Evolutionary conservation across 2,797 vertebrate genomes (phyloP).

Genomic region (Borostomias antarcticus): DNA sequence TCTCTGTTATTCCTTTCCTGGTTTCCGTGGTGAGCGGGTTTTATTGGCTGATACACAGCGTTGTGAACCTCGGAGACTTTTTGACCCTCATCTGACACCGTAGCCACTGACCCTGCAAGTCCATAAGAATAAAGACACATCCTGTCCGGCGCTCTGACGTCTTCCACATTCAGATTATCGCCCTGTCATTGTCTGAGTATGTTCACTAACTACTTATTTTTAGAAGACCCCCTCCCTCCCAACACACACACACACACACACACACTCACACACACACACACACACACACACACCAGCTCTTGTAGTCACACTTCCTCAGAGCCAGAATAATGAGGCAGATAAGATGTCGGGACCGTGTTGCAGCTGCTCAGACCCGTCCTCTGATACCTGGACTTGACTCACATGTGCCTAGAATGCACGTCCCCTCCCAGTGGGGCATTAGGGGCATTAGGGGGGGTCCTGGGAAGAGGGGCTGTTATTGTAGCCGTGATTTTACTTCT

Average conservation of each 20-base stretch:
- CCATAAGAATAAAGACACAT: slow-evolving; percentile 31
- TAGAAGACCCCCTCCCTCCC: slow-evolving; percentile 20
- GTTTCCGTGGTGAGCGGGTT: not conserved
- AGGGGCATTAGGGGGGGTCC: slow-evolving; percentile 63
- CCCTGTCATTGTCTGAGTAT: slow-evolving; percentile 66
- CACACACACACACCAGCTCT: slow-evolving; percentile 45
- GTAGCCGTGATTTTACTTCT: slow-evolving; percentile 84
- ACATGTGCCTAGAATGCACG: slow-evolving; percentile 71
- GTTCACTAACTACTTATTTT: slow-evolving; percentile 63
- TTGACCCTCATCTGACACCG: slow-evolving; percentile 52
- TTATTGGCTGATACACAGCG: not conserved
- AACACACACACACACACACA: not conserved
- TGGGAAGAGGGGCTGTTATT: slow-evolving; percentile 78
- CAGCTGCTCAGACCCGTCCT: slow-evolving; percentile 81
- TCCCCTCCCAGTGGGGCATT: slow-evolving; percentile 47
- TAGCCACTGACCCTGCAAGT: slow-evolving; percentile 41
- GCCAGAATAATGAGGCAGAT: slow-evolving; percentile 79
- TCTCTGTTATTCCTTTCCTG: not conserved
- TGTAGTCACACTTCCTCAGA: slow-evolving; percentile 82
- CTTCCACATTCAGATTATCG: slow-evolving; percentile 60
- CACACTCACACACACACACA: slow-evolving; percentile 10
- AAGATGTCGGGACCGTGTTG: slow-evolving; percentile 80
- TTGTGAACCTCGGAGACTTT: slow-evolving; percentile 32
- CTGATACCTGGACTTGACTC: slow-evolving; percentile 75
- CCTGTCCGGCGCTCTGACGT: slow-evolving; percentile 63